A percentile compares a stretch with the other conserved stretches of the same genome.
These are phyloP conservation scores for Buteo buteo DNA, from an alignment of 2,113 vertebrate species.

Conservation along the genomic window DNA sequence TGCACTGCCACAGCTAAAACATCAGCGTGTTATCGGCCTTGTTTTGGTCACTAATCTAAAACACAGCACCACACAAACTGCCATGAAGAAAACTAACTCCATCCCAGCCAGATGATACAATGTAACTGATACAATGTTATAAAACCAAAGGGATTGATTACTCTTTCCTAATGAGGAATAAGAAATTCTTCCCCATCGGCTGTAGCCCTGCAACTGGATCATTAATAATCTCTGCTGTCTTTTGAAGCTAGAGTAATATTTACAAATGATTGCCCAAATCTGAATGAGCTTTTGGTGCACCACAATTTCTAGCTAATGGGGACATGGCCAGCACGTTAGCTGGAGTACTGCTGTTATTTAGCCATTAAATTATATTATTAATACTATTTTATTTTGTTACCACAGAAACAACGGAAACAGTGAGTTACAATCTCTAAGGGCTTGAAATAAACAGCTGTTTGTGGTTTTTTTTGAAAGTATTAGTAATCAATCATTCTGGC, in stretches of 20 bases:
- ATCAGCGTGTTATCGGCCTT: accelerated
- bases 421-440: neutral
- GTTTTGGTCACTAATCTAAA: neutral
- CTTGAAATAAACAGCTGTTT: neutral
- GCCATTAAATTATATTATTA: neutral
- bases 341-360: neutral
- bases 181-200: neutral
- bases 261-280: neutral
- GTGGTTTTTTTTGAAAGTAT: neutral
- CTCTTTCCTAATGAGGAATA: neutral
- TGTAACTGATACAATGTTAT: too few relatives aligned
- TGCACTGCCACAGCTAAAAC: neutral
- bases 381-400: neutral
- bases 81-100: neutral
- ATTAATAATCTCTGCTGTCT: neutral
- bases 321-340: neutral
- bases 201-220: neutral
- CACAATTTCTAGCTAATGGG: neutral
- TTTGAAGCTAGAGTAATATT: neutral
- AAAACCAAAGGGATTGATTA: neutral
- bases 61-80: neutral
- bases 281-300: neutral
- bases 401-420: neutral
- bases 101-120: neutral
- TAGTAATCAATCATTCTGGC: neutral